phyloP scores from a whole-genome alignment of 2,113 vertebrate species.

The Megaptera novaeangliae region DNA sequence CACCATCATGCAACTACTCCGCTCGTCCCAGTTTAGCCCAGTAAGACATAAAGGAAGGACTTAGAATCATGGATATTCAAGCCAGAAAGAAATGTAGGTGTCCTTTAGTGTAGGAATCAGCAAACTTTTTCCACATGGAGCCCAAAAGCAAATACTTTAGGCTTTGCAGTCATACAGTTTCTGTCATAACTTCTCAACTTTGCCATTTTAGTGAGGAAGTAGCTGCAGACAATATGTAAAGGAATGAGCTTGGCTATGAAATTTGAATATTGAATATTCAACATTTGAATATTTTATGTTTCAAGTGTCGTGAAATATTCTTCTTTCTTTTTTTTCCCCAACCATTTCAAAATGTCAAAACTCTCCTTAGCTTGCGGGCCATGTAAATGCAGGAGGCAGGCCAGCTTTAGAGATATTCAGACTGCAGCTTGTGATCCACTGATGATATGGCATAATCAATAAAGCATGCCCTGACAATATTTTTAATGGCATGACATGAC shows the following conservation, averaged over 20 bases:
- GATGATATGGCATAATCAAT: too few species aligned
- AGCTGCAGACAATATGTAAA: not conserved
- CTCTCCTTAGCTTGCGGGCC: not conserved
- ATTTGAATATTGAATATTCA: not conserved
- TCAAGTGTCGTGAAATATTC: not conserved
- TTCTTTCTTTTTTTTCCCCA: not conserved
- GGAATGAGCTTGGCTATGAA: not conserved
- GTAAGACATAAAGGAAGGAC: not conserved
- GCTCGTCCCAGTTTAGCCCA: not conserved
- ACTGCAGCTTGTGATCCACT: not conserved
- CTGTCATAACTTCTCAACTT: not conserved
- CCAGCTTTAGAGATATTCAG: not conserved
- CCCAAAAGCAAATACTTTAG: not conserved
- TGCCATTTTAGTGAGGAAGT: too few species aligned
- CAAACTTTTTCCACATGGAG: not conserved
- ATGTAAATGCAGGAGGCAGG: not conserved
- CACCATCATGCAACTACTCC: not conserved
- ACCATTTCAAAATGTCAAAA: not conserved
- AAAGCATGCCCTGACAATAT: not conserved
- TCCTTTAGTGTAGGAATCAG: not conserved
- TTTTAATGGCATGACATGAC: not conserved
- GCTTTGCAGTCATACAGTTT: not conserved
- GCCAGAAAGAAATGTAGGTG: not conserved
- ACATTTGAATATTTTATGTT: not conserved
- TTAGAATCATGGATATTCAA: not conserved